Percentiles rank a stretch among this genome's conserved stretches.
Evolutionary conservation across 2,113 vertebrate genomes (phyloP).

Genomic region (Bos javanicus): DNA sequence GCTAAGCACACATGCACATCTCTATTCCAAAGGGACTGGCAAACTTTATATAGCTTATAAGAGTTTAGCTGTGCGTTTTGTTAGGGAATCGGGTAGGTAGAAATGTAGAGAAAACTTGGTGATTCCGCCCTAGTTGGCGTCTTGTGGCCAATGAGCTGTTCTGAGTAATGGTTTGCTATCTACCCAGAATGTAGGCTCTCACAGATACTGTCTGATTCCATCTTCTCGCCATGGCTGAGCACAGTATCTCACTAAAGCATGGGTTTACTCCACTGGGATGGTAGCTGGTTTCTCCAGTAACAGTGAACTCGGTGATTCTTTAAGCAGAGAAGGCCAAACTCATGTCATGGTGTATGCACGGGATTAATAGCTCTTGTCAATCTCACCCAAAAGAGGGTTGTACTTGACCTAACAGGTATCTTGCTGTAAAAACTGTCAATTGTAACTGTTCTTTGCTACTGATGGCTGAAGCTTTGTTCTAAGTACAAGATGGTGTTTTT

Average conservation of each 20-base stretch:
- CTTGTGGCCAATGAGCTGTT: not conserved
- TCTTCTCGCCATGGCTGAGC: slow-evolving; percentile 56
- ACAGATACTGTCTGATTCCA: slow-evolving; percentile 78
- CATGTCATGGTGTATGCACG: slow-evolving; percentile 81
- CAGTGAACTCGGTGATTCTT: slow-evolving; percentile 72
- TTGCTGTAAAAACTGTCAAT: slow-evolving; percentile 81
- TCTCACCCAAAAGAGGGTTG: slow-evolving; percentile 76
- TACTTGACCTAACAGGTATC: slow-evolving; percentile 80
- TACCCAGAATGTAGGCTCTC: not conserved
- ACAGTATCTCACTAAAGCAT: slow-evolving; percentile 73
- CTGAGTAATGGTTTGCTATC: not conserved
- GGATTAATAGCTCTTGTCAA: slow-evolving; percentile 73
- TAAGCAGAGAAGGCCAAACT: slow-evolving; percentile 76
- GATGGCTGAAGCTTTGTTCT: slow-evolving; percentile 72
- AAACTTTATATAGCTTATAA: not conserved
- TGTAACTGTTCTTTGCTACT: slow-evolving; percentile 78
- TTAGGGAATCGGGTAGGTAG: not conserved
- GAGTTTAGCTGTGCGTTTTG: not conserved
- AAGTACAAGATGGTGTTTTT: slow-evolving; percentile 64
- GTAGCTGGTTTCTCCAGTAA: slow-evolving; percentile 72
- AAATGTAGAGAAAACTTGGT: slow-evolving; percentile 43
- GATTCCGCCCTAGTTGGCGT: not conserved
- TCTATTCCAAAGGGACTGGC: not conserved
- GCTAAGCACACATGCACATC: accelerated
- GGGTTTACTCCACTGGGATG: slow-evolving; percentile 55